These are phyloP conservation scores for Catharus bicknelli DNA, from an alignment of 2,113 vertebrate species.

Conservation along the genomic window DNA sequence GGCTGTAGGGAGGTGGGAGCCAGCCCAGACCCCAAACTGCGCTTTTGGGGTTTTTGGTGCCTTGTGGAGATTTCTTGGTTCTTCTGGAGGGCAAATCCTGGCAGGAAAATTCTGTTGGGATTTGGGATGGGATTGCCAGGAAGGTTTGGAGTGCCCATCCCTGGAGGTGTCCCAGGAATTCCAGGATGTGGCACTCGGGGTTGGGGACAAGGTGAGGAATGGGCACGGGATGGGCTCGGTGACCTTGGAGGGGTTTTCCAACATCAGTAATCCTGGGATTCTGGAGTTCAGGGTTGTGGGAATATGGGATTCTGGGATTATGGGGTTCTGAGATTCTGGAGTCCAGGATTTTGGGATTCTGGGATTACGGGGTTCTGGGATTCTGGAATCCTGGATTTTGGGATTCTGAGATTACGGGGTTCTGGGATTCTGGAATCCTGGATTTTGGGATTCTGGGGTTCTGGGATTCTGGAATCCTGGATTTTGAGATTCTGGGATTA, in stretches of 20 bases:
- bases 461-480: background rate
- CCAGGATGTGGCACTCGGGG: background rate
- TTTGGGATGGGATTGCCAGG: background rate
- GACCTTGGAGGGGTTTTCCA: background rate
- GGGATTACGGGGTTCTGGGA: fast-evolving
- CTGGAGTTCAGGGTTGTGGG: no score
- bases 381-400: background rate
- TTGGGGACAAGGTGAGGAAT: background rate
- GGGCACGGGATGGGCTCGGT: fast-evolving
- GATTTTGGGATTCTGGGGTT: no score
- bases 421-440: no score
- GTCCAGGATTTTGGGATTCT: no score
- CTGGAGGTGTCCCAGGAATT: background rate
- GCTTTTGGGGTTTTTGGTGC: background rate
- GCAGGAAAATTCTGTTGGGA: fast-evolving
- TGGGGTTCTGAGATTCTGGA: no score
- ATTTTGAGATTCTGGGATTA: background rate
- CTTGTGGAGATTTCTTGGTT: fast-evolving
- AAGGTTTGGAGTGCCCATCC: background rate
- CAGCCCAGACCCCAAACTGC: background rate
- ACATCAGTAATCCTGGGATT: background rate
- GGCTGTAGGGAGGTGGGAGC: background rate
- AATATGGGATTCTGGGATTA: no score
- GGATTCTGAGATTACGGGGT: no score
- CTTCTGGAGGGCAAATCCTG: background rate